These are phyloP conservation scores for Euwallacea fornicatus DNA, from an alignment of 1,140 invertebrate species.

Conservation along the genomic window DNA sequence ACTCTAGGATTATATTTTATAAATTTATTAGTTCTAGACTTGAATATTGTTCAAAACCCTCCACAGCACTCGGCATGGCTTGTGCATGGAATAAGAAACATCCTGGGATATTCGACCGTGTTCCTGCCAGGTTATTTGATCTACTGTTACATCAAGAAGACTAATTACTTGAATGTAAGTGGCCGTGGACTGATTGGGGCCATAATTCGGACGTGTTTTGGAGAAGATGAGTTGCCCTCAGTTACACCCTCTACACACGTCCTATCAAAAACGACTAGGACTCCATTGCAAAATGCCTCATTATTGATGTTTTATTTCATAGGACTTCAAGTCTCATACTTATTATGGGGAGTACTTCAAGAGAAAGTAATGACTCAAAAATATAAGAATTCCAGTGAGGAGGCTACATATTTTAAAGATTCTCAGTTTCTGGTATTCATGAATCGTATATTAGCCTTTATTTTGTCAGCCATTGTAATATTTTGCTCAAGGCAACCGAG, in stretches of 20 bases:
- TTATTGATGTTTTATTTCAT: conserved; percentile 78
- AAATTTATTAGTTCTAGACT: conserved; percentile 44
- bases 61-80: conserved; percentile 70
- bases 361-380: conserved; percentile 89
- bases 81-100: conserved; percentile 74
- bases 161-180: conserved; percentile 78
- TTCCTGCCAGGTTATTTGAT: conserved; percentile 84
- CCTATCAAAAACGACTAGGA: conserved; percentile 48
- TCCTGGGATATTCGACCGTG: conserved; percentile 86
- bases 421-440: conserved; percentile 96
- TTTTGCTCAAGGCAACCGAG: conserved; percentile 66
- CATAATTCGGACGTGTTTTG: conserved; percentile 65
- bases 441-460: conserved; percentile 85
- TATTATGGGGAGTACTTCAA: conserved; percentile 93
- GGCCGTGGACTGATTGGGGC: conserved; percentile 65
- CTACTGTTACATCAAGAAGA: conserved; percentile 79
- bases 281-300: conserved; percentile 60
- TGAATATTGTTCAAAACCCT: conserved; percentile 34
- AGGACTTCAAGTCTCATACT: conserved; percentile 86
- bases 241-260: conserved; percentile 45
- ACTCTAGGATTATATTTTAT: conserved; percentile 39
- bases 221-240: conserved; percentile 53
- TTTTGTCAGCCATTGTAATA: conserved; percentile 64
- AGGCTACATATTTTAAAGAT: conserved; percentile 77
- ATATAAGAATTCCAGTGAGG: conserved; percentile 66